Percentiles rank a stretch among this genome's conserved stretches.
Evolutionary conservation across 2,888 invertebrate species (phyloP).

Genomic region (Lasioglossum zephyrum): DNA sequence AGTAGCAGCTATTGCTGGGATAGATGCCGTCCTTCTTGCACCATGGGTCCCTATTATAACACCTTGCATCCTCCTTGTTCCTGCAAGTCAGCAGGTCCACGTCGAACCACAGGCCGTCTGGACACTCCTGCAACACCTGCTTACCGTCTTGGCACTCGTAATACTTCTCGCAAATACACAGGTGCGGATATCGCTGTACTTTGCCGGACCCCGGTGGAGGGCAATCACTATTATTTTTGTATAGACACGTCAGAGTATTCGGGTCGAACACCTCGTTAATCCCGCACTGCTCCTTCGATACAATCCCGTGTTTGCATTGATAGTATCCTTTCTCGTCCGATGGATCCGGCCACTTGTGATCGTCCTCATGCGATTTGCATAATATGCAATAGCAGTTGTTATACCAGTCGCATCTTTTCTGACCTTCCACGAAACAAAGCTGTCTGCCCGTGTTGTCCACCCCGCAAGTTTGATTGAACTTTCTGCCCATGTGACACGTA

Average conservation of each 20-base stretch:
- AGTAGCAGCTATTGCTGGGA: background rate
- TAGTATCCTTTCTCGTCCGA: background rate
- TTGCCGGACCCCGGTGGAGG: background rate
- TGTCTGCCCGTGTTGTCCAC: rapidly evolving
- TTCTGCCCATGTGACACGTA: background rate
- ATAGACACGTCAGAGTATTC: rapidly evolving
- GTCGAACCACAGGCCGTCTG: background rate
- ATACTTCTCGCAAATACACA: background rate
- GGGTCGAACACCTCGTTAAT: background rate
- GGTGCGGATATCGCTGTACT: background rate
- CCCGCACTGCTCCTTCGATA: rapidly evolving
- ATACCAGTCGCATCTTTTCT: rapidly evolving
- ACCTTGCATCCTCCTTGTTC: background rate
- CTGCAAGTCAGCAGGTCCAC: background rate
- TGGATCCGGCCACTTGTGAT: background rate
- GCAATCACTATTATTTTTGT: rapidly evolving
- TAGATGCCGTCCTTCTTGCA: rapidly evolving
- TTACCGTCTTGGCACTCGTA: background rate
- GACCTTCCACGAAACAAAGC: background rate
- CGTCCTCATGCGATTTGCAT: background rate
- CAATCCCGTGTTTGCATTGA: background rate
- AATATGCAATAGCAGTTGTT: background rate
- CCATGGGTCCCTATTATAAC: rapidly evolving
- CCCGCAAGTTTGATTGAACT: rapidly evolving
- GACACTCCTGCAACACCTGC: rapidly evolving